phyloP scores from a whole-genome alignment of 2,113 vertebrate genomes.

The Hydropotes inermis region DNA sequence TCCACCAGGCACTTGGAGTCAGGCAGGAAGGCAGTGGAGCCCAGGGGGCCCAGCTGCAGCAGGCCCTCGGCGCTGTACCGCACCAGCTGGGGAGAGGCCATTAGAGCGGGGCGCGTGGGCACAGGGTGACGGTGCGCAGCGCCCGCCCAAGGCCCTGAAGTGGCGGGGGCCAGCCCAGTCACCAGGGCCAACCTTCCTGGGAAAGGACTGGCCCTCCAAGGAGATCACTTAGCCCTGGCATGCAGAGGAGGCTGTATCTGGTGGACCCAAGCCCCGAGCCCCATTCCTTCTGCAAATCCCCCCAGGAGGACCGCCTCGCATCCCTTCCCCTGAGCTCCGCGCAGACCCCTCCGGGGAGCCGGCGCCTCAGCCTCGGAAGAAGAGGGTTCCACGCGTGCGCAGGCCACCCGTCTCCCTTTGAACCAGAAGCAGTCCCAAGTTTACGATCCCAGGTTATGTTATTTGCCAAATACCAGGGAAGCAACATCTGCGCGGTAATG shows the following conservation, averaged over 20 bases:
- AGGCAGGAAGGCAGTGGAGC: conserved; percentile 95
- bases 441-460: background rate
- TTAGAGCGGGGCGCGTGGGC: accelerated
- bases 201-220: background rate
- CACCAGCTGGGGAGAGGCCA: conserved; percentile 65
- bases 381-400: background rate
- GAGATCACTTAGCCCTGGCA: background rate
- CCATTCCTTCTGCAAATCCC: accelerated
- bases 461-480: background rate
- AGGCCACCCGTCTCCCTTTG: background rate
- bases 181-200: background rate
- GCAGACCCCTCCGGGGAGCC: accelerated
- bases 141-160: background rate
- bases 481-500: accelerated
- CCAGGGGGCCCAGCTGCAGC: conserved; percentile 94
- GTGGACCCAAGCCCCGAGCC: background rate
- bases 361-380: background rate
- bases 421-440: background rate
- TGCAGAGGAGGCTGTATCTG: background rate
- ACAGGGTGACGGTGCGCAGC: no score
- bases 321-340: background rate
- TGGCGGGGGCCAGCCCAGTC: background rate
- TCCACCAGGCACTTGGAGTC: conserved; percentile 98
- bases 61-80: conserved; percentile 94
- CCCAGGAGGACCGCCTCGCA: background rate